Evolutionary conservation across 2,797 vertebrate species (phyloP), one percentile per base, ranked within the genome.

Genomic region (Capromys pilorides): DNA sequence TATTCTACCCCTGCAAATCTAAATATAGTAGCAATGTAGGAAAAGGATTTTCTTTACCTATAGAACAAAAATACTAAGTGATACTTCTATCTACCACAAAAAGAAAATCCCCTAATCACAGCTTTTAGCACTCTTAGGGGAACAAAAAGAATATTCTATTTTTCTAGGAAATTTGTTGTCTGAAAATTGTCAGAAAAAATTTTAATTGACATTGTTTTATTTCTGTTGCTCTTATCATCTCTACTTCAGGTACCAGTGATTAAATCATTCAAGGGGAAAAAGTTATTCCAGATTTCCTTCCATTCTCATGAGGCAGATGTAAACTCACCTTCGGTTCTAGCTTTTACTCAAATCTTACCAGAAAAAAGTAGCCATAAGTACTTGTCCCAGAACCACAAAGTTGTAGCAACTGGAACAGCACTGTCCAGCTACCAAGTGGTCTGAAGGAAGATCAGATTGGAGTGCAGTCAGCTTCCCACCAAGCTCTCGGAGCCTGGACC

Each of bases 1-100:
- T 96, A 95, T 94, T 96, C 97, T 97, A 97, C 97, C 93, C 93
- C 97, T 86, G 96, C 97, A 97, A 97, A 96, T 92, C 96, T 94
- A 98, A 98, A 97, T 96, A 96, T 97, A 98, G 97, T 84, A 94
- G 82, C 84, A 95, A 86, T 96, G 97, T 96, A 96, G 90, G 92
- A 92, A 94, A 57, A 95, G 0, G 86, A 93, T 96, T 97, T 96
- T 97, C 88, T 96, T 71, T 96, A 90, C 88, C 95, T 85, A 80
- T 91, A 61, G 96, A 64, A 92, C 91, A 94, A 96, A 94, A 96
- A 93, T 66, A 93, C 59, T 36, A 77, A 83, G 96, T 97, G 97
- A 79, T 39, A 67, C n/a, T 61, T 67, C 86, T 87, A 41, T 82
- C 66, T 78, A 86, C 41, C 71, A 96, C 93, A 88, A 92, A 93